Evolutionary conservation across 2,888 invertebrate genomes (phyloP).

Genomic region (Eugnorisma glareosa): DNA sequence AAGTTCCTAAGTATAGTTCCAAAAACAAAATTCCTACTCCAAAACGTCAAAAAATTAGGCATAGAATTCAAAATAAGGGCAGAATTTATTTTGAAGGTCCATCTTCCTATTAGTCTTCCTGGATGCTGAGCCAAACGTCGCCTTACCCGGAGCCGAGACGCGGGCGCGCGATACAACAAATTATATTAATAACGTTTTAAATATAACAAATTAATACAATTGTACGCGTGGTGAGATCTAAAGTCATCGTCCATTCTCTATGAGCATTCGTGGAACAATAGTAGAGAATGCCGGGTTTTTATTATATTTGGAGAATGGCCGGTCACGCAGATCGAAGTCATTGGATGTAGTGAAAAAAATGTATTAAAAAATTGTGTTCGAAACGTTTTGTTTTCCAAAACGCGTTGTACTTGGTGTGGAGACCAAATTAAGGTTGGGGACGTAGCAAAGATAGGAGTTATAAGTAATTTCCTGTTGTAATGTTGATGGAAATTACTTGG

Average conservation of each 20-base stretch:
- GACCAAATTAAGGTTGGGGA: slow-evolving; percentile 39
- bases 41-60: slow-evolving; percentile 57
- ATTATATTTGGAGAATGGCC: slow-evolving; percentile 79
- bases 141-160: slow-evolving; percentile 77
- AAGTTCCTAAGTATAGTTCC: slow-evolving; percentile 78
- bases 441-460: slow-evolving; percentile 56
- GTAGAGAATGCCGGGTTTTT: slow-evolving; percentile 81
- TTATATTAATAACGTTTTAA: slow-evolving; percentile 90
- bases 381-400: slow-evolving; percentile 76
- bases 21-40: slow-evolving; percentile 57
- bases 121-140: slow-evolving; percentile 76
- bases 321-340: slow-evolving; percentile 72
- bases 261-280: slow-evolving; percentile 81
- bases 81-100: slow-evolving; percentile 61
- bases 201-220: slow-evolving; percentile 89
- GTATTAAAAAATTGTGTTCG: slow-evolving; percentile 85
- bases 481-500: slow-evolving; percentile 68
- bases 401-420: slow-evolving; percentile 86
- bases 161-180: slow-evolving; percentile 88
- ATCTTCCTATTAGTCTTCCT: slow-evolving; percentile 88
- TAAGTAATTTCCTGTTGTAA: slow-evolving; percentile 58
- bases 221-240: slow-evolving; percentile 85
- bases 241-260: slow-evolving; percentile 74
- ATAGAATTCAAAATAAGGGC: slow-evolving; percentile 55
- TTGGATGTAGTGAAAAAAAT: slow-evolving; percentile 86